Conservation (phyloP, 2,888 invertebrate species). For the Bombyx huttoni region DNA sequence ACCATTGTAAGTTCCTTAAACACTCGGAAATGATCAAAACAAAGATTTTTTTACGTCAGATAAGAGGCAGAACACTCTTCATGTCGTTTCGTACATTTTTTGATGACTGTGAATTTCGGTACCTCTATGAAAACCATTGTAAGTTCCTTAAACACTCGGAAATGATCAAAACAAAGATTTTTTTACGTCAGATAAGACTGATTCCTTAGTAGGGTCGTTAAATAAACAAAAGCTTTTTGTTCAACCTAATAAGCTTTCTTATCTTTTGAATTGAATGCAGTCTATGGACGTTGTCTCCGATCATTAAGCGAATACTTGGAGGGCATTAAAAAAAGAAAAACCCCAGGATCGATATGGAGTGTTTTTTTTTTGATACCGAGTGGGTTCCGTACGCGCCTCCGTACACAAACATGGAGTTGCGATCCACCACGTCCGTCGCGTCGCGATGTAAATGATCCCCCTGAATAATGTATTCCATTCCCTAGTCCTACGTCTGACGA, state of each 20-base stretch:
- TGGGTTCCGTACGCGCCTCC: slow-evolving; percentile 48
- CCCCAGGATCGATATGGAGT: slow-evolving; percentile 50
- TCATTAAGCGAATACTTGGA: slow-evolving; percentile 48
- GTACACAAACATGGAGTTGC: slow-evolving; percentile 55
- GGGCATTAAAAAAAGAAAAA: slow-evolving; percentile 49
- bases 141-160: background rate
- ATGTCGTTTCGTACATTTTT: background rate
- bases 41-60: background rate
- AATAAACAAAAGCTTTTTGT: slow-evolving; percentile 1
- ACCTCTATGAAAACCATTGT: background rate
- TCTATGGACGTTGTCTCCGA: slow-evolving; percentile 35
- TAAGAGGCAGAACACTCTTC: no score
- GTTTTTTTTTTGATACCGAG: slow-evolving; percentile 53
- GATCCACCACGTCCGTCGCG: slow-evolving; percentile 49
- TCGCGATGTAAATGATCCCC: slow-evolving; percentile 67
- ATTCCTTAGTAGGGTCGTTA: background rate
- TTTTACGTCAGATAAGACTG: background rate
- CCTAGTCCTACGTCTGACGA: slow-evolving; percentile 45
- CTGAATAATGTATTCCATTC: slow-evolving; percentile 69
- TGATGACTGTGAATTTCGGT: background rate
- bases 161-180: background rate
- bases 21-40: background rate
- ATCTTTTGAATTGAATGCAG: slow-evolving; percentile 36
- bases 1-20: background rate
- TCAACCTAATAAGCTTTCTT: slow-evolving; percentile 13